A percentile compares a stretch with the other conserved stretches of the same genome.
Evolutionary conservation across 1,140 invertebrate species (phyloP).

Genomic region (Trichogramma pretiosum): DNA sequence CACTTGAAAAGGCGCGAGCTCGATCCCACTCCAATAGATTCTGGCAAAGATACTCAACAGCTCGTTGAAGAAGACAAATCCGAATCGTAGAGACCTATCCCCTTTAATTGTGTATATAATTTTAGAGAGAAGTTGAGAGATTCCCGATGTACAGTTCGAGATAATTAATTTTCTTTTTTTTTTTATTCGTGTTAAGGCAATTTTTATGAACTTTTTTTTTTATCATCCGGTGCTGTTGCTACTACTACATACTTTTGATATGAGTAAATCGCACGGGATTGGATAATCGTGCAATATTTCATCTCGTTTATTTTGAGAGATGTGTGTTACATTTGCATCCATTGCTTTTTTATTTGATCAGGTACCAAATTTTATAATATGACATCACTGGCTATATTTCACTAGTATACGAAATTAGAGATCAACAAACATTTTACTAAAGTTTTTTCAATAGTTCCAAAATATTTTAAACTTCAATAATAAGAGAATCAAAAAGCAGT

Average conservation of each 20-base stretch:
- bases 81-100: too few relatives aligned
- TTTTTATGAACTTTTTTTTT: too few relatives aligned
- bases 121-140: too few relatives aligned
- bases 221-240: background rate
- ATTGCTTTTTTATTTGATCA: background rate
- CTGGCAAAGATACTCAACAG: constrained; percentile 85
- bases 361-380: background rate
- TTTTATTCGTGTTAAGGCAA: too few relatives aligned
- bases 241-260: background rate
- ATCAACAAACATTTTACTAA: background rate
- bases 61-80: constrained; percentile 79
- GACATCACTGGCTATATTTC: background rate
- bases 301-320: constrained; percentile 27
- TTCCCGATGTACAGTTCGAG: too few relatives aligned
- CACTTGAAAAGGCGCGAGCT: constrained; percentile 67
- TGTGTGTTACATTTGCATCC: constrained; percentile 16
- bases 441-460: background rate
- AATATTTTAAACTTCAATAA: background rate
- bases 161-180: too few relatives aligned
- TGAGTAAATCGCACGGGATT: background rate
- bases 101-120: too few relatives aligned
- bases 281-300: background rate
- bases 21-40: constrained; percentile 72
- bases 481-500: constrained; percentile 27
- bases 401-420: background rate